Evolutionary conservation across 1,140 invertebrate species (phyloP).

Genomic region (Bombus sylvicola): DNA sequence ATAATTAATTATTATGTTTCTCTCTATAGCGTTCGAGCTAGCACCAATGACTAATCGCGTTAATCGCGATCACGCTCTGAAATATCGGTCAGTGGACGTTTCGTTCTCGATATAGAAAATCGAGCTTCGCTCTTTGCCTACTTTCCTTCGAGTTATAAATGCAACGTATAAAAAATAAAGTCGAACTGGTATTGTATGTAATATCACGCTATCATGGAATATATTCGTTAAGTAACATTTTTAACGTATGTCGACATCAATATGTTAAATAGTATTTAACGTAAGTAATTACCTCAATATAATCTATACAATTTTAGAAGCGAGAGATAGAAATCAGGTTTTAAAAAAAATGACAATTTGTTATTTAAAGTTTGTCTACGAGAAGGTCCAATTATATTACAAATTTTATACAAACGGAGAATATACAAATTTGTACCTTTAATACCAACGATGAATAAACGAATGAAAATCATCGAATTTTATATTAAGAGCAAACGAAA

Average conservation of each 20-base stretch:
- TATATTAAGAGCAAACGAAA: neutral
- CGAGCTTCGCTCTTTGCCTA: conserved; percentile 11
- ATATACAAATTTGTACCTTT: neutral
- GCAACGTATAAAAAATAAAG: conserved; percentile 68
- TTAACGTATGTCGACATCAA: neutral
- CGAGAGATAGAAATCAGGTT: neutral
- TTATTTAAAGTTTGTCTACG: neutral
- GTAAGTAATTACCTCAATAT: neutral
- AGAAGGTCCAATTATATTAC: neutral
- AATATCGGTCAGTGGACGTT: conserved; percentile 44
- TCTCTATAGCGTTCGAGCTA: conserved; percentile 36
- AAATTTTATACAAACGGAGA: neutral
- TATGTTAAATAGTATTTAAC: neutral
- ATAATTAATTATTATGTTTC: conserved; percentile 28
- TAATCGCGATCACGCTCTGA: conserved; percentile 8
- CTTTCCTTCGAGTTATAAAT: conserved; percentile 51
- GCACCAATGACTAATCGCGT: conserved; percentile 44
- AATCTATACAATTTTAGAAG: neutral
- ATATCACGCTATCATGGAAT: neutral
- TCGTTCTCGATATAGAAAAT: conserved; percentile 16
- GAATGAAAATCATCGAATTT: neutral
- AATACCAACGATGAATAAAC: neutral
- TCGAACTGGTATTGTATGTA: conserved; percentile 57
- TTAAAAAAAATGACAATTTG: neutral
- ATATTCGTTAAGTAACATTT: neutral